Conservation (phyloP, 2,113 vertebrate species). For the Stigmatopora nigra region DNA sequence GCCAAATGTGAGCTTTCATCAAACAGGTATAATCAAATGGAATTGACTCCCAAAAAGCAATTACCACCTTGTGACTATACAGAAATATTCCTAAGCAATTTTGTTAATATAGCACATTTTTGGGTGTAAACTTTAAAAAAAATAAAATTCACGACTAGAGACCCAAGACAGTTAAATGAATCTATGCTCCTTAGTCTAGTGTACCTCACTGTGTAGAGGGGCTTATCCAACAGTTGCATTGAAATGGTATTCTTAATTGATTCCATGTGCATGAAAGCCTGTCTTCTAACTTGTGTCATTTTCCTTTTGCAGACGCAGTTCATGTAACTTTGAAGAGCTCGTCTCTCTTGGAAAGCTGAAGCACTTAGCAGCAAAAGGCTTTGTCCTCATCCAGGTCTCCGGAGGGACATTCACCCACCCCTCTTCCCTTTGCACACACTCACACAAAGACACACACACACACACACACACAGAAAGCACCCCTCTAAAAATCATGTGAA, state of each 20-base stretch:
- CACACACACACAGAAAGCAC: slow-evolving; percentile 40
- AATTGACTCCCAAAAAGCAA: no score
- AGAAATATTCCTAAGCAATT: no score
- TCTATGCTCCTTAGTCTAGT: not conserved
- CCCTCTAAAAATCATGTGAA: slow-evolving; percentile 58
- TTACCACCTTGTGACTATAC: no score
- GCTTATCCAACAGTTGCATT: slow-evolving; percentile 3
- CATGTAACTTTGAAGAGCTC: slow-evolving; percentile 84
- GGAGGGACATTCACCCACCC: slow-evolving; percentile 62
- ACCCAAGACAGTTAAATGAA: no score
- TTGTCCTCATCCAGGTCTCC: slow-evolving; percentile 78
- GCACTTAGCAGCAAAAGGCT: slow-evolving; percentile 77
- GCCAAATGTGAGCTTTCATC: no score
- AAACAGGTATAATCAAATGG: no score
- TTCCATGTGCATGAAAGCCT: not conserved
- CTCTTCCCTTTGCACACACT: slow-evolving; percentile 39
- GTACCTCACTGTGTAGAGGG: not conserved
- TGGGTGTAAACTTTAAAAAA: no score
- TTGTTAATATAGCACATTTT: no score
- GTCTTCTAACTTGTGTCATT: slow-evolving; percentile 14
- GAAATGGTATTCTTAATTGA: not conserved
- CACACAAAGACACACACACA: slow-evolving; percentile 21
- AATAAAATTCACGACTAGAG: no score
- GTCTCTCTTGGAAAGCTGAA: slow-evolving; percentile 70
- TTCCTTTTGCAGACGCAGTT: slow-evolving; percentile 85